Base-by-base conservation (phyloP, 2,888 invertebrate species). In the Phasia obesa region DNA sequence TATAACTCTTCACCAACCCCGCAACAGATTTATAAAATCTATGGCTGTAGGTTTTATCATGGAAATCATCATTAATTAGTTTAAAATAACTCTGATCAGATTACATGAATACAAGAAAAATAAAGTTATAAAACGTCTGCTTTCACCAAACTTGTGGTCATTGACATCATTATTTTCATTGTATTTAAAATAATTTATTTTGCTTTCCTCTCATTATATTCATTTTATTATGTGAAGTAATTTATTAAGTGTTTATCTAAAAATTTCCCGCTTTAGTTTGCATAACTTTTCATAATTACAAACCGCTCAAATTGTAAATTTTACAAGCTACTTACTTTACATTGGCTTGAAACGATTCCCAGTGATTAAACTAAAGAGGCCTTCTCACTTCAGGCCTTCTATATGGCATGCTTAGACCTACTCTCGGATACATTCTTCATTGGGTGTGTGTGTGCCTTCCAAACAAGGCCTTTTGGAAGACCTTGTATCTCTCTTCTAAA, bases 231-330 rank as follows among this genome's bases (percentile, higher is more conserved):
- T 75, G 38, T 65, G 59, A 70, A 64, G 47, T 64, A 70, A 69
- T 82, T 74, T 82, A 65, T 78, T 78, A 82, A 70, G 53, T 78
- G 69, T 47, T 78, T 74, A 82, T 78, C 73, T 69, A 59, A 65
- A 82, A 78, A 82, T 69, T 78, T 74, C 44, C 53, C 51, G 64
- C 74, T 57, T 70, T 59, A 64, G 74, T 82, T 74, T 69, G 64
- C 69, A 78, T 82, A 82, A 82, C 44, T 74, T 75, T 77, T 74
- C 47, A 75, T 23, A 75, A 74, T 78, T 78, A 76, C 53, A 55
- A 59, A 67, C 55, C 81, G 73, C 53, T 64, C 25, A 71, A 70
- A 65, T 55, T 67, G 44, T 76, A 49, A 21, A 71, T 59, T 19
- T 6, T 21, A 51, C 23, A 49, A 9, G 15, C 4, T 19, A 11